A percentile compares a stretch with the other conserved stretches of the same genome.
phyloP scores from a whole-genome alignment of 1,140 invertebrate genomes.

The Pogonus chalceus region DNA sequence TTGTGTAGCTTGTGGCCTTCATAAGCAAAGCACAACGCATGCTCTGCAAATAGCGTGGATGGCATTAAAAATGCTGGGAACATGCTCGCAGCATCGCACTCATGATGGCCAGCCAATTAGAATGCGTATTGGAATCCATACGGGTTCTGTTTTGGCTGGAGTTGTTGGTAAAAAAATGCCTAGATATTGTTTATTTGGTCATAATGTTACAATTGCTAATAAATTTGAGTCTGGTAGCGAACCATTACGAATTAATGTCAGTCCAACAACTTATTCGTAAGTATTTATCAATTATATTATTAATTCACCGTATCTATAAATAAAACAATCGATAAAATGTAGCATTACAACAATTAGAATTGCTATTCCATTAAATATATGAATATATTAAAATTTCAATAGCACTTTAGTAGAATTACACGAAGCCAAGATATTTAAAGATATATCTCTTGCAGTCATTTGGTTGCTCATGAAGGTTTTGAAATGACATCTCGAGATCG shows the following conservation, averaged over 20 bases:
- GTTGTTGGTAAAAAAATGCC: conserved; percentile 88
- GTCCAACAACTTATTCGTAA: conserved; percentile 86
- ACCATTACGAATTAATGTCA: conserved; percentile 81
- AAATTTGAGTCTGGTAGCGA: conserved; percentile 91
- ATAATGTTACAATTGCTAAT: conserved; percentile 88
- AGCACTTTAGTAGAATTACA: not conserved
- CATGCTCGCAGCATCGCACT: conserved; percentile 73
- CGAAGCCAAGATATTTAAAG: conserved; percentile 1
- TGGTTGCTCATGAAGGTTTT: conserved; percentile 66
- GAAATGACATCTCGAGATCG: conserved; percentile 62
- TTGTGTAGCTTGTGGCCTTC: conserved; percentile 85
- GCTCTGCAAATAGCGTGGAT: conserved; percentile 94
- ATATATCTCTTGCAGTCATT: conserved; percentile 46
- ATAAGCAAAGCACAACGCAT: conserved; percentile 70
- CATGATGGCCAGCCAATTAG: conserved; percentile 84
- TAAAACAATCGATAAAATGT: not conserved
- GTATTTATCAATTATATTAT: conserved; percentile 27
- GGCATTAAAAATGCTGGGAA: conserved; percentile 84
- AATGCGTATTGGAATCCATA: conserved; percentile 91
- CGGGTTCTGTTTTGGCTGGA: conserved; percentile 77
- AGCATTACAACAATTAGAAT: not conserved
- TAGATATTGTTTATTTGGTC: conserved; percentile 82
- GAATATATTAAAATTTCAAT: conserved; percentile 1
- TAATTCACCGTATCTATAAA: not conserved
- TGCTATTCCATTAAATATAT: conserved; percentile 9